A percentile compares a stretch with the other conserved stretches of the same genome.
phyloP scores from a whole-genome alignment of 1,140 invertebrate genomes.

The Whitmania pigra region DNA sequence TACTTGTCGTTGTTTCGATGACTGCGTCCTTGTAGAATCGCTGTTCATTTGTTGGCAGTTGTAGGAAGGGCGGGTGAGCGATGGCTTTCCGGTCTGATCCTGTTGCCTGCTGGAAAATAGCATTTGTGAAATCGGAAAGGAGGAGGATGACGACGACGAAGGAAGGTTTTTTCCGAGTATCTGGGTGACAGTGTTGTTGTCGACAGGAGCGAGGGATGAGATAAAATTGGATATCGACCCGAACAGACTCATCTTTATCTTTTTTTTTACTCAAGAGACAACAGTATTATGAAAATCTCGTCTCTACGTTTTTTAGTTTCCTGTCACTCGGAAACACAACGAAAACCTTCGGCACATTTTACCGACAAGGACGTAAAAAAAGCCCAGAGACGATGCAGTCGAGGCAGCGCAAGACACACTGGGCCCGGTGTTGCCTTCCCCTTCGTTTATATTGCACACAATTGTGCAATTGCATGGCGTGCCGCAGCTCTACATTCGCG shows the following conservation, averaged over 20 bases:
- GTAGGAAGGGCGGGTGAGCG: background rate
- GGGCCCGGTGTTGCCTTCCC: too few relatives aligned
- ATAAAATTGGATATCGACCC: conserved; percentile 8
- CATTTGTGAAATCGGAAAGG: background rate
- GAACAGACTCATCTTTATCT: background rate
- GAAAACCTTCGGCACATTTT: too few relatives aligned
- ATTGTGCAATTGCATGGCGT: too few relatives aligned
- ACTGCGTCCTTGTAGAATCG: background rate
- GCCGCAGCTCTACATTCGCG: too few relatives aligned
- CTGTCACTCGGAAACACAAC: too few relatives aligned
- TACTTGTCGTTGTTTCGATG: conserved; percentile 3
- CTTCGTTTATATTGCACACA: too few relatives aligned
- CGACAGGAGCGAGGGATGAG: background rate
- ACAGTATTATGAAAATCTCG: too few relatives aligned
- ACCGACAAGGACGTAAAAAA: too few relatives aligned
- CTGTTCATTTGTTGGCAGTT: background rate
- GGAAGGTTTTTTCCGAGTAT: background rate
- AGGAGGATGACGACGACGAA: background rate
- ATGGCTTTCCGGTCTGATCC: background rate
- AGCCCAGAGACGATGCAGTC: too few relatives aligned
- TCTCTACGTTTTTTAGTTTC: too few relatives aligned
- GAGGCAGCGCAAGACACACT: too few relatives aligned
- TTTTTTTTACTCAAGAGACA: too few relatives aligned
- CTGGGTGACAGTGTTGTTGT: conserved; percentile 5
- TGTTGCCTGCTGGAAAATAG: background rate